Evolutionary conservation across 2,113 vertebrate genomes (phyloP), one percentile per base, ranked within the genome.

Genomic region (Nasalis larvatus): DNA sequence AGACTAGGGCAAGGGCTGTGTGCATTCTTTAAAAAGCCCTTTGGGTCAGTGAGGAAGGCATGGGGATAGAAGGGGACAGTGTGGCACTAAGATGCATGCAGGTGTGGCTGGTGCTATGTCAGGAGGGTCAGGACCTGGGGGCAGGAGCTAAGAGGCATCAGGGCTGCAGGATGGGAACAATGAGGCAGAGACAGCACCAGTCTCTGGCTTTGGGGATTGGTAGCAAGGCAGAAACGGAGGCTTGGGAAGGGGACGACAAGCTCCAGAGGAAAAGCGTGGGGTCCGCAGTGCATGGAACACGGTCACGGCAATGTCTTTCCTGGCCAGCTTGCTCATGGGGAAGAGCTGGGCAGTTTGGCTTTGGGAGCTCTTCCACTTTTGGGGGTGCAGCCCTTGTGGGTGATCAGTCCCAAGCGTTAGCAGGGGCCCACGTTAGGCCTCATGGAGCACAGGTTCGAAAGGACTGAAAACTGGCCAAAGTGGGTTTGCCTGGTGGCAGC

Each of bases 311-410:
- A 3, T 12, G 6, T 17, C 27, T 86, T 40, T n/a, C 12, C 8
- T 49, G 21, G 23, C 52, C 21, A 35, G 49, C 25, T 40, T 54
- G 52, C 47, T 82, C 0, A 3, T 5, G 56, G 13, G 20, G 21
- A 54, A 52, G 47, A 91, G 21, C 47, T 90, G 0, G 14, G 40
- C 21, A 27, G 8, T 13, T 23, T 45, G 27, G 35, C 66, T 74
- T 58, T 37, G 56, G 77, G 74, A 76, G 23, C 12, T 68, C n/a
- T 82, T 32, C 18, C 10, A 0, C 6, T 88, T 63, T 54, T 54
- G 0, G 0, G 20, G 68, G 69, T 60, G 2, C 4, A 91, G 40
- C 25, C 32, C 1, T 37, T 1, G 35, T 4, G 9, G 40, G 25
- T 16, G 32, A 23, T 42, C 20, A 14, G 25, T 37, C 27, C 32